Conservation (phyloP, 2,888 invertebrate genomes). For the Tipula unca region DNA sequence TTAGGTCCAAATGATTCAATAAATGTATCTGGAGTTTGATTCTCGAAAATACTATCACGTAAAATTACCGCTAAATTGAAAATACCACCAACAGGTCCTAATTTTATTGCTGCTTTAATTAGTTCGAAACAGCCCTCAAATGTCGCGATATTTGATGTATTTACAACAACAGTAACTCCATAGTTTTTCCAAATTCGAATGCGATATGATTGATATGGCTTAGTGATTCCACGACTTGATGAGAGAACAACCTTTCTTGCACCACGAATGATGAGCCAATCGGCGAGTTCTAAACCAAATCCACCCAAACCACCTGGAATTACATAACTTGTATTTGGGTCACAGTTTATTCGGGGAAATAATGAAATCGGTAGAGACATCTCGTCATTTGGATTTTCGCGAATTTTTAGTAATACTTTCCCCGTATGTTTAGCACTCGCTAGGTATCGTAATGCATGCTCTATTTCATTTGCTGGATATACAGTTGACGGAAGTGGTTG, state of each 20-base stretch:
- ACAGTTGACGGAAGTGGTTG: constrained; percentile 57
- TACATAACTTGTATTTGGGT: constrained; percentile 44
- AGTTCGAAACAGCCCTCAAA: constrained; percentile 57
- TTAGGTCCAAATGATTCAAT: too few species aligned
- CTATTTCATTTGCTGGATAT: too few species aligned
- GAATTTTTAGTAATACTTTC: constrained; percentile 45
- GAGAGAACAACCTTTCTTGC: constrained; percentile 69
- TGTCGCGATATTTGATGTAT: constrained; percentile 33
- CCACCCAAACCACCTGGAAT: constrained; percentile 46
- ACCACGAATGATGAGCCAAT: constrained; percentile 78
- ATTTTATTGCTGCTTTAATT: constrained; percentile 50
- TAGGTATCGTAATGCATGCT: too few species aligned
- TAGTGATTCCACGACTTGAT: too few species aligned
- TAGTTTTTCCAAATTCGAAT: too few species aligned
- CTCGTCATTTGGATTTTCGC: constrained; percentile 30
- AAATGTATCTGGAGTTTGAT: too few species aligned
- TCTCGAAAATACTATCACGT: constrained; percentile 51
- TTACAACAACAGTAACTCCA: too few species aligned
- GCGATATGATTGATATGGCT: too few species aligned
- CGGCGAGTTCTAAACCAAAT: constrained; percentile 80
- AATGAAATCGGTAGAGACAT: constrained; percentile 33
- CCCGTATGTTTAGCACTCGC: too few species aligned
- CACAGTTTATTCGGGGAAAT: constrained; percentile 34
- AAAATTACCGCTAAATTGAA: constrained; percentile 79
- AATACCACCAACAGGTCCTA: constrained; percentile 41